These are phyloP conservation scores for Steinernema scapterisci DNA, from an alignment of 2,888 invertebrate species.

Conservation along the genomic window DNA sequence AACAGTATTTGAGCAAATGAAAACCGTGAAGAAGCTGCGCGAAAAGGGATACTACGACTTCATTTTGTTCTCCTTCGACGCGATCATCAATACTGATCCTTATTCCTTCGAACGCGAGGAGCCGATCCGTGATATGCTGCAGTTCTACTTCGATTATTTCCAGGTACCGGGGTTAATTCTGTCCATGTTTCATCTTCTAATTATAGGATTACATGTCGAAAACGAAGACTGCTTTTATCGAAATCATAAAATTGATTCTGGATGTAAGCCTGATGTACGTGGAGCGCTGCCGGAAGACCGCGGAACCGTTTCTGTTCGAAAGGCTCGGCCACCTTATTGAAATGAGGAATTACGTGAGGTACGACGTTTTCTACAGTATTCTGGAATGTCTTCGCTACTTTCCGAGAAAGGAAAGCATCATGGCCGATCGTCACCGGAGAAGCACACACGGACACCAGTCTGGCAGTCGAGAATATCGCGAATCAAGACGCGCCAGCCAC, in stretches of 20 bases:
- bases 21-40: not conserved
- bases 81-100: not conserved
- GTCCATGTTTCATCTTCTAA: not conserved
- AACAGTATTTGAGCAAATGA: not conserved
- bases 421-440: too few species aligned
- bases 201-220: not conserved
- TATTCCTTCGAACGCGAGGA: not conserved
- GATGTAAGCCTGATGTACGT: constrained; percentile 3
- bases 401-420: too few species aligned
- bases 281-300: not conserved
- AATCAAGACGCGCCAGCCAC: too few species aligned
- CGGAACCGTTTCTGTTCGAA: not conserved
- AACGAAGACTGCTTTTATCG: not conserved
- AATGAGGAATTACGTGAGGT: not conserved
- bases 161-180: not conserved
- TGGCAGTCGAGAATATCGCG: too few species aligned
- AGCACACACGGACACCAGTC: too few species aligned
- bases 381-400: too few species aligned
- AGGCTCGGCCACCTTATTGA: not conserved
- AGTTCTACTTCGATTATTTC: constrained; percentile 14
- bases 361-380: too few species aligned
- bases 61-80: not conserved
- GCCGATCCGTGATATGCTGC: not conserved
- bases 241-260: not conserved
- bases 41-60: not conserved